Evolutionary conservation across 2,888 invertebrate genomes (phyloP).

Genomic region (Phlogophora meticulosa): DNA sequence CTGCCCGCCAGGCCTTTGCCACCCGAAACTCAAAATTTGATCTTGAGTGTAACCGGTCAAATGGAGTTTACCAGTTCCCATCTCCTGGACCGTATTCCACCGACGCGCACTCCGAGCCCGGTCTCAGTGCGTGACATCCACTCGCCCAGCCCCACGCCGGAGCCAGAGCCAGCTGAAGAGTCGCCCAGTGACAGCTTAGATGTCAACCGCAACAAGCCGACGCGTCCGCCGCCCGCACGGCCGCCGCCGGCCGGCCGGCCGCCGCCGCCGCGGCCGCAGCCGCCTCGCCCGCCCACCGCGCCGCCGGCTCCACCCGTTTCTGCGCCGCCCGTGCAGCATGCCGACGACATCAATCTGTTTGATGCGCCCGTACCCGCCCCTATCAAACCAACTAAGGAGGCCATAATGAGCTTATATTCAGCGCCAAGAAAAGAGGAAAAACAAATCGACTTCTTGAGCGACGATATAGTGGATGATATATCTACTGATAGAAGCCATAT

Average conservation of each 20-base stretch:
- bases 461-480: slow-evolving; percentile 87
- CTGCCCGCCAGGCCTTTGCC: slow-evolving; percentile 92
- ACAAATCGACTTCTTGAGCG: slow-evolving; percentile 91
- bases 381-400: slow-evolving; percentile 90
- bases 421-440: slow-evolving; percentile 84
- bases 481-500: slow-evolving; percentile 66
- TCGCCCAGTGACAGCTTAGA: slow-evolving; percentile 77
- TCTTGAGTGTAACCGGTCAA: slow-evolving; percentile 96
- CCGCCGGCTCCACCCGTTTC: slow-evolving; percentile 81
- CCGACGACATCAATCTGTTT: slow-evolving; percentile 90
- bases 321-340: slow-evolving; percentile 73
- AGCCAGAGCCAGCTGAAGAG: slow-evolving; percentile 84
- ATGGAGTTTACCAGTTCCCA: slow-evolving; percentile 97
- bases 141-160: slow-evolving; percentile 96
- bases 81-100: slow-evolving; percentile 95
- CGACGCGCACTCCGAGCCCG: slow-evolving; percentile 96
- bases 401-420: slow-evolving; percentile 91
- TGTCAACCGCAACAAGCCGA: slow-evolving; percentile 84
- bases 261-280: slow-evolving; percentile 86
- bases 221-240: slow-evolving; percentile 78
- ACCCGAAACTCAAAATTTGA: slow-evolving; percentile 96
- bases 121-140: slow-evolving; percentile 95
- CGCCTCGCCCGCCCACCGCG: slow-evolving; percentile 85
- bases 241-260: slow-evolving; percentile 79
- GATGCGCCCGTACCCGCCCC: slow-evolving; percentile 90